Evolutionary conservation across 2,113 vertebrate genomes (phyloP).

Genomic region (Nanorana parkeri): DNA sequence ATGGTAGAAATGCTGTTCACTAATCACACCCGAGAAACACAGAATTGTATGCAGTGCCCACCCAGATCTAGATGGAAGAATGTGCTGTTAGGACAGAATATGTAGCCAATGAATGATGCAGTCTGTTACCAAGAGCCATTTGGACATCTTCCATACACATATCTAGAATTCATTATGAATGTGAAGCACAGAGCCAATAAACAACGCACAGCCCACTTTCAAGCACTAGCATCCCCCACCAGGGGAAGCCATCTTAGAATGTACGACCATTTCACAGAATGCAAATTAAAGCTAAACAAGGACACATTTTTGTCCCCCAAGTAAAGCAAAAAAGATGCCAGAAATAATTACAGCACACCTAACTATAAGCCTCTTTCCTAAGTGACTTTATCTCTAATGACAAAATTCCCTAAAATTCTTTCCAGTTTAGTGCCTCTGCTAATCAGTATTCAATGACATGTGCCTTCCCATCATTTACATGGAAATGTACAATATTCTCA

Average conservation of each 20-base stretch:
- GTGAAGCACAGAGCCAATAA: slow-evolving; percentile 4
- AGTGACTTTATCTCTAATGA: background rate
- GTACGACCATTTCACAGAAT: background rate
- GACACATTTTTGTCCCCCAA: background rate
- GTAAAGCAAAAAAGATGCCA: slow-evolving; percentile 6
- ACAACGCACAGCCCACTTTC: slow-evolving; percentile 15
- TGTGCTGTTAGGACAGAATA: background rate
- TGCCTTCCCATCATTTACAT: slow-evolving; percentile 2
- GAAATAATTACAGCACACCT: background rate
- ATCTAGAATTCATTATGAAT: slow-evolving; percentile 17
- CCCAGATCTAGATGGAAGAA: background rate
- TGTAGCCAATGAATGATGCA: slow-evolving; percentile 4
- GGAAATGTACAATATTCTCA: slow-evolving; percentile 10
- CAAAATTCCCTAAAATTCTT: background rate
- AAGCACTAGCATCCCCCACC: background rate
- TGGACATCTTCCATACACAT: slow-evolving; percentile 25
- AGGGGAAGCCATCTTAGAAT: slow-evolving; percentile 36
- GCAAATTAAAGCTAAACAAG: background rate
- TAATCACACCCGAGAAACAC: background rate
- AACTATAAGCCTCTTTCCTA: background rate
- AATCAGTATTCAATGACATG: slow-evolving; percentile 9
- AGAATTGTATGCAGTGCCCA: background rate
- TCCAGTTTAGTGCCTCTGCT: background rate
- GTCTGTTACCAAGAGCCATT: slow-evolving; percentile 15
- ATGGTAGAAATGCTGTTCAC: too few species aligned